A percentile compares a stretch with the other conserved stretches of the same genome.
These are phyloP conservation scores for Argyresthia goedartella DNA, from an alignment of 2,888 invertebrate genomes.

Conservation along the genomic window DNA sequence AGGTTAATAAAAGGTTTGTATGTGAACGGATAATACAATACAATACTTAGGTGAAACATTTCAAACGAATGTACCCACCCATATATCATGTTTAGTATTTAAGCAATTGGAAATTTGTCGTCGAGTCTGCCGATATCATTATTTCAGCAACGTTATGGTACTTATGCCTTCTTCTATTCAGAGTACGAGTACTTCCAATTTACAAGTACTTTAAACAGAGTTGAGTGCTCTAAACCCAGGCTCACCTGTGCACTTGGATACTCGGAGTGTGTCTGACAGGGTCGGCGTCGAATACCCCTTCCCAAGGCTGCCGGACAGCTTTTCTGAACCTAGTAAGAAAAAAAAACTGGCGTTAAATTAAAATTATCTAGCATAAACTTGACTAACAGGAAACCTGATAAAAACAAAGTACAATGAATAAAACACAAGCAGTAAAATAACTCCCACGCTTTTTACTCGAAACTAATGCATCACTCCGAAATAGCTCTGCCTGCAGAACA, in stretches of 20 bases:
- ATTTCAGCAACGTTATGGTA: no score
- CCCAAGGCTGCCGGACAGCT: constrained; percentile 44
- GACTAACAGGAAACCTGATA: not conserved
- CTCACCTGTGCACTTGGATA: constrained; percentile 61
- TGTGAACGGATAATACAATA: no score
- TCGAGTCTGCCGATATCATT: no score
- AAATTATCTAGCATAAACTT: not conserved
- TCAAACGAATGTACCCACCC: no score
- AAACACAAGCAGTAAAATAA: constrained; percentile 10
- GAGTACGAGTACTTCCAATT: no score
- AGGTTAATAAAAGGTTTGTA: no score
- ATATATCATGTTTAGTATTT: no score
- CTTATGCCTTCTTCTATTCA: no score
- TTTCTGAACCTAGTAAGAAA: constrained; percentile 42
- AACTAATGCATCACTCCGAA: constrained; percentile 40
- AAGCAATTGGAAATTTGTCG: no score
- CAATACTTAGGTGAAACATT: no score
- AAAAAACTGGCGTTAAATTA: constrained; percentile 7
- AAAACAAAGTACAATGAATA: not conserved
- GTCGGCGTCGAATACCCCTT: constrained; percentile 57
- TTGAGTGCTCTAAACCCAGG: no score
- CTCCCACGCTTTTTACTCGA: constrained; percentile 41
- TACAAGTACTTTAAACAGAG: no score
- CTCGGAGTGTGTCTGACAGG: constrained; percentile 56
- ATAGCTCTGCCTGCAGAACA: constrained; percentile 30